Percentiles rank a stretch among this genome's conserved stretches.
Conservation (phyloP, 2,113 vertebrate genomes). For the Rhombomys opimus region DNA sequence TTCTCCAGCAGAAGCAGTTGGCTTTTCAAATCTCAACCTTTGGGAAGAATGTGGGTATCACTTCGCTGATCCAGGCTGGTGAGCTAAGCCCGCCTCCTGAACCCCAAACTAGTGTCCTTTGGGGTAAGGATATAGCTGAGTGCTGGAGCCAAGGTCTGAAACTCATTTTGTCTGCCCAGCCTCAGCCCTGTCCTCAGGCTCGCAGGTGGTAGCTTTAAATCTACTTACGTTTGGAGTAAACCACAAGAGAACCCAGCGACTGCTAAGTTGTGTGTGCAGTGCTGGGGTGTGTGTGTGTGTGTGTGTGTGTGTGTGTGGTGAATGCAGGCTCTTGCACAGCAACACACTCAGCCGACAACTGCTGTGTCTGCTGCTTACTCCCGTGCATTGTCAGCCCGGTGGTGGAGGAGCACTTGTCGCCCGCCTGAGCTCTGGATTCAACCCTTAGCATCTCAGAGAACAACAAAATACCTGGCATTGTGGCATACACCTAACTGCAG, state of each 20-base stretch:
- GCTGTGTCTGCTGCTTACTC: not conserved
- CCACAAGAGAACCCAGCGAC: not conserved
- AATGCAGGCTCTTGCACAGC: not conserved
- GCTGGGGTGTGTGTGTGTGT: too few relatives aligned
- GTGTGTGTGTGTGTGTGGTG: too few relatives aligned
- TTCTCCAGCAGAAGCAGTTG: fast-evolving
- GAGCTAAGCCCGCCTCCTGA: not conserved
- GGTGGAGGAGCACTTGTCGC: not conserved
- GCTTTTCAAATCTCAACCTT: not conserved
- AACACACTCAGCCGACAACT: too few relatives aligned
- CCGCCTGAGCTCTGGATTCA: not conserved
- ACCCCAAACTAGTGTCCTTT: not conserved
- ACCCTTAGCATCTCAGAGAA: not conserved
- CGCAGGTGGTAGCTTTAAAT: not conserved
- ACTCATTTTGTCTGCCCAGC: not conserved
- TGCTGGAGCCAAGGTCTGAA: not conserved
- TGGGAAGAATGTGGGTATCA: not conserved
- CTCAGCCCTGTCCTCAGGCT: not conserved
- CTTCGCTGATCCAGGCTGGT: not conserved
- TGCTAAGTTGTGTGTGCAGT: not conserved
- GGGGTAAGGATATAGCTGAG: too few relatives aligned
- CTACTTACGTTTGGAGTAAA: too few relatives aligned
- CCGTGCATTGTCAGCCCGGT: too few relatives aligned
- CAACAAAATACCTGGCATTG: not conserved
- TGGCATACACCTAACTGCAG: not conserved